Conservation (phyloP, 2,888 invertebrate genomes). For the Linnaemya tessellans region DNA sequence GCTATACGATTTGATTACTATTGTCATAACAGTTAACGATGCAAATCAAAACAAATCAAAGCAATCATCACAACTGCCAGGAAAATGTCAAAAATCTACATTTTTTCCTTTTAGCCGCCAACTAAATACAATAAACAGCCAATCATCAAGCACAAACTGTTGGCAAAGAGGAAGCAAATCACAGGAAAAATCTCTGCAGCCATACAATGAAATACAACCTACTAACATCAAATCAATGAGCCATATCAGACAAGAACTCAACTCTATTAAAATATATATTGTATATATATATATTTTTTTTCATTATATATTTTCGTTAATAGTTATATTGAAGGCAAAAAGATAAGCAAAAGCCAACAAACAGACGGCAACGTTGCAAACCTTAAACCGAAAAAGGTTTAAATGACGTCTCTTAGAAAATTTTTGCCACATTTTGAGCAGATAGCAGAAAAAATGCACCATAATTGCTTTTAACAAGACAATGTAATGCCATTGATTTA, state of each 20-base stretch:
- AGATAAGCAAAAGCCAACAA: conserved; percentile 7
- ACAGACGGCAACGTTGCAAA: conserved; percentile 13
- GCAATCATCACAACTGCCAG: conserved; percentile 73
- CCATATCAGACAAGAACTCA: conserved; percentile 71
- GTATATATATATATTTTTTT: conserved; percentile 4
- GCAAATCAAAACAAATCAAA: conserved; percentile 75
- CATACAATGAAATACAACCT: conserved; percentile 53
- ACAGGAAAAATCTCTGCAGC: conserved; percentile 30
- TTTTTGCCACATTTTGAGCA: conserved; percentile 68
- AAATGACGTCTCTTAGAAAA: conserved; percentile 71
- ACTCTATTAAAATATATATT: conserved; percentile 49
- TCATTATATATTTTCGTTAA: conserved; percentile 4
- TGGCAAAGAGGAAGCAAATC: conserved; percentile 12
- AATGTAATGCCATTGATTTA: conserved; percentile 71
- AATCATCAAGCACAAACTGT: conserved; percentile 52
- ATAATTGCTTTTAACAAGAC: conserved; percentile 71
- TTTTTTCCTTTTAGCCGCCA: conserved; percentile 64
- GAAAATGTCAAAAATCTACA: conserved; percentile 71
- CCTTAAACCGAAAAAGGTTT: conserved; percentile 65
- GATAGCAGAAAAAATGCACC: conserved; percentile 59
- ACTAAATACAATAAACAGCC: conserved; percentile 69
- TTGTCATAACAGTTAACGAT: conserved; percentile 72
- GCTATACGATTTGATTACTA: conserved; percentile 71
- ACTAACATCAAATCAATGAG: conserved; percentile 69
- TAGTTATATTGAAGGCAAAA: conserved; percentile 28